phyloP scores from a whole-genome alignment of 1,140 invertebrate genomes.

The Drosophila pruinosa region DNA sequence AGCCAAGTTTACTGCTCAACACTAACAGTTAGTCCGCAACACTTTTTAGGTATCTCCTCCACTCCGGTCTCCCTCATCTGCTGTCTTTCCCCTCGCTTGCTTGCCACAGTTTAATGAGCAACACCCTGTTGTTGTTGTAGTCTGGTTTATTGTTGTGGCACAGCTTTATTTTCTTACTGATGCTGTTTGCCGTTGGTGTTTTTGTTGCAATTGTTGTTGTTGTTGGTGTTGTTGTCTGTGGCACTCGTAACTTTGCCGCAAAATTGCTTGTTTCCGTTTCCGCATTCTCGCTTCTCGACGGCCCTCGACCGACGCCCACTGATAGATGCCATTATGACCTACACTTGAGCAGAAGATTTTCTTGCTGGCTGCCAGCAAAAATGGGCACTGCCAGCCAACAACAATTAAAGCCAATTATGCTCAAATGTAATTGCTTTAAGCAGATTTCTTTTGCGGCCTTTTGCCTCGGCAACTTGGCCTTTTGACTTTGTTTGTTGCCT shows the following conservation, averaged over 20 bases:
- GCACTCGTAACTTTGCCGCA: constrained; percentile 79
- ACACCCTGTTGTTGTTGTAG: constrained; percentile 21
- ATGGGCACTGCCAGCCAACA: constrained; percentile 37
- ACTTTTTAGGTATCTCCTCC: constrained; percentile 21
- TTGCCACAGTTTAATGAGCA: constrained; percentile 35
- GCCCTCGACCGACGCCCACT: constrained; percentile 49
- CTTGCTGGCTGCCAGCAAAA: constrained; percentile 43
- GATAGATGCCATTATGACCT: constrained; percentile 81
- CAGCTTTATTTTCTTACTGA: constrained; percentile 36
- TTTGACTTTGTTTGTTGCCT: constrained; percentile 20
- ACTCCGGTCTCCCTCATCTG: too few species aligned
- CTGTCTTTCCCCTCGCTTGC: not conserved
- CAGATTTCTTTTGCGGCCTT: constrained; percentile 59
- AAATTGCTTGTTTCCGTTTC: constrained; percentile 82
- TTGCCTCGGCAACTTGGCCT: constrained; percentile 13
- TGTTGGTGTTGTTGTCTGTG: constrained; percentile 50
- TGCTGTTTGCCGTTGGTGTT: constrained; percentile 9
- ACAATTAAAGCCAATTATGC: constrained; percentile 83
- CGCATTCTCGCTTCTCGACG: constrained; percentile 47
- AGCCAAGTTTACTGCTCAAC: constrained; percentile 19
- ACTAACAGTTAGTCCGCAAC: constrained; percentile 19
- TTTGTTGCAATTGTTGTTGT: not conserved
- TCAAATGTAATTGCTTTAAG: constrained; percentile 82
- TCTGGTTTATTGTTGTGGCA: constrained; percentile 49
- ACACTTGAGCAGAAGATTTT: constrained; percentile 67